Percentiles rank a stretch among this genome's conserved stretches.
These are phyloP conservation scores for Tigriopus japonicus DNA, from an alignment of 1,140 invertebrate genomes.

Conservation along the genomic window DNA sequence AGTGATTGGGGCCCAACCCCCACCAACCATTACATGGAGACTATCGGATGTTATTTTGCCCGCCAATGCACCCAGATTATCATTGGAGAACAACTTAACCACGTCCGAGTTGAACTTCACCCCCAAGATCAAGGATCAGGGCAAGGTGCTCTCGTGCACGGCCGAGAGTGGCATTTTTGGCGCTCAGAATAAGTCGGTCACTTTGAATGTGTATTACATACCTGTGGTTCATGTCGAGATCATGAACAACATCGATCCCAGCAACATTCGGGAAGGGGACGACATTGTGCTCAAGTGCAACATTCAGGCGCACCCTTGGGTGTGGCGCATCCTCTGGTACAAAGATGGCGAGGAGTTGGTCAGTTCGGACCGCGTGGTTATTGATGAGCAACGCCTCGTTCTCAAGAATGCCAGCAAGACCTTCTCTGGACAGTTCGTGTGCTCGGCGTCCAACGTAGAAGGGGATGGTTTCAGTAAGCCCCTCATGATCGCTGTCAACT, in stretches of 20 bases:
- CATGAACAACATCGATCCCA: not conserved
- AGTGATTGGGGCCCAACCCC: constrained; percentile 55
- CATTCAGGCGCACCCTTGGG: constrained; percentile 1
- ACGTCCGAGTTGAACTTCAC: constrained; percentile 14
- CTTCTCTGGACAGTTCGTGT: not conserved
- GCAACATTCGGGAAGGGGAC: not conserved
- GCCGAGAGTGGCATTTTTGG: constrained; percentile 6
- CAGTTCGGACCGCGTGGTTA: constrained; percentile 4
- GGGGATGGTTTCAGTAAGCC: constrained; percentile 2
- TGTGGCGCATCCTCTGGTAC: constrained; percentile 8
- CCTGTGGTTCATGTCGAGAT: constrained; percentile 2
- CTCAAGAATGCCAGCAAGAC: constrained; percentile 1
- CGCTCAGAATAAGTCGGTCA: not conserved
- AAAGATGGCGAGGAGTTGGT: not conserved
- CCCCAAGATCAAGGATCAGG: constrained; percentile 14
- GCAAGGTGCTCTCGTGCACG: constrained; percentile 16
- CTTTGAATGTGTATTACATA: not conserved
- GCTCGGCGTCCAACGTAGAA: constrained; percentile 5
- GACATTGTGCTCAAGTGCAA: not conserved
- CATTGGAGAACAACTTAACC: constrained; percentile 1
- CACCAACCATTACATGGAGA: constrained; percentile 58
- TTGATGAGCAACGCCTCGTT: constrained; percentile 17
- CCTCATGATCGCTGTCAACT: not conserved
- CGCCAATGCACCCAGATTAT: constrained; percentile 2
- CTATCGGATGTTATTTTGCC: constrained; percentile 12